Conservation (phyloP, 1,140 invertebrate species). For the Holcopasites calliopsidis region DNA sequence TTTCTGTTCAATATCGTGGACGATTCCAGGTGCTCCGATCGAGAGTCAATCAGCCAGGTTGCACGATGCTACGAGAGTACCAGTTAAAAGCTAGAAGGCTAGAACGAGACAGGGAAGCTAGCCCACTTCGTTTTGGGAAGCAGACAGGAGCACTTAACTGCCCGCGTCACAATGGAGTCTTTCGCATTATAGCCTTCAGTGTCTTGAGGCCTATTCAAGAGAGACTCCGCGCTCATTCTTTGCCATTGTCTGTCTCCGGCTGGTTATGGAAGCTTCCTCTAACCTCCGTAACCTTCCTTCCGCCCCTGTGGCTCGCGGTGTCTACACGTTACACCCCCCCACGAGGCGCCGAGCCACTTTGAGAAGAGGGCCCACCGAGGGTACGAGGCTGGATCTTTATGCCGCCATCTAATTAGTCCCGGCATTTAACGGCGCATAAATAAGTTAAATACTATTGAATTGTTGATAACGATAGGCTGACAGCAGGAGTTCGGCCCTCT, state of each 20-base stretch:
- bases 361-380: conserved; percentile 51
- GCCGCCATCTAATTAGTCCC: conserved; percentile 70
- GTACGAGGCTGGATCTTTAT: conserved; percentile 60
- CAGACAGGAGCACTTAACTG: conserved; percentile 77
- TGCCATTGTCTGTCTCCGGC: conserved; percentile 74
- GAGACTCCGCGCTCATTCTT: conserved; percentile 74
- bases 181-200: conserved; percentile 76
- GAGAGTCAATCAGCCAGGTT: conserved; percentile 48
- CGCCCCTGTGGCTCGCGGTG: not conserved
- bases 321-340: conserved; percentile 54
- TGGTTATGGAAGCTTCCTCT: conserved; percentile 63
- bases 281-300: conserved; percentile 43
- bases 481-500: conserved; percentile 24
- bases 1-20: too few species aligned
- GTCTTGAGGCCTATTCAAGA: conserved; percentile 78
- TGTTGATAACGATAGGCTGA: conserved; percentile 63
- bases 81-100: not conserved
- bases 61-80: conserved; percentile 25
- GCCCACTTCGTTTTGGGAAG: conserved; percentile 69
- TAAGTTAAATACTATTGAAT: conserved; percentile 72
- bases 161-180: conserved; percentile 76
- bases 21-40: conserved; percentile 6
- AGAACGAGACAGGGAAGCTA: conserved; percentile 43
- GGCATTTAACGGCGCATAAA: conserved; percentile 71
- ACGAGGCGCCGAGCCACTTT: conserved; percentile 45